Percentiles rank a stretch among this genome's conserved stretches.
phyloP scores from a whole-genome alignment of 2,113 vertebrate species.

The Girardinichthys multiradiatus region DNA sequence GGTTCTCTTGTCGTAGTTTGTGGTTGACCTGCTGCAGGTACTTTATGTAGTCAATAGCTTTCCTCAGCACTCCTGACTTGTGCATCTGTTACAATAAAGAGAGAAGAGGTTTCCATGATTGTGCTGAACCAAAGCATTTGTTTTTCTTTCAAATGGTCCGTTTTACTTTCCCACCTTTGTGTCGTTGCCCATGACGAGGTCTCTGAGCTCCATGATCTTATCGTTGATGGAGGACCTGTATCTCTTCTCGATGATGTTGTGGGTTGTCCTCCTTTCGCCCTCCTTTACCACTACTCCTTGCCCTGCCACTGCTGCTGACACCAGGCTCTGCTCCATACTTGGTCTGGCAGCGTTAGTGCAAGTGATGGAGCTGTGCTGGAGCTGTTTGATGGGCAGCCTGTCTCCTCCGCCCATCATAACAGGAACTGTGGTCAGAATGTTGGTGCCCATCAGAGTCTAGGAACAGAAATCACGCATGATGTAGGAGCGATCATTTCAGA shows the following conservation, averaged over 20 bases:
- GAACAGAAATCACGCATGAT: background rate
- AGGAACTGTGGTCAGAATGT: slow-evolving; percentile 95
- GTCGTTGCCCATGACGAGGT: slow-evolving; percentile 96
- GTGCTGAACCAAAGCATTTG: background rate
- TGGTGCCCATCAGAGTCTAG: slow-evolving; percentile 93
- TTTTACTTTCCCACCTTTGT: slow-evolving; percentile 84
- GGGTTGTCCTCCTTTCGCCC: slow-evolving; percentile 94
- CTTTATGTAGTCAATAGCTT: slow-evolving; percentile 98
- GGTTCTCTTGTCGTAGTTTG: slow-evolving; percentile 96
- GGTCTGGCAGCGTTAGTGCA: slow-evolving; percentile 78
- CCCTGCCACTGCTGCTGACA: slow-evolving; percentile 72
- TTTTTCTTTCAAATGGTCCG: background rate
- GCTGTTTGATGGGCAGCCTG: slow-evolving; percentile 96
- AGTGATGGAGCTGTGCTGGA: slow-evolving; percentile 81
- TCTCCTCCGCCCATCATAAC: slow-evolving; percentile 96
- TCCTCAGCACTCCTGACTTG: slow-evolving; percentile 94
- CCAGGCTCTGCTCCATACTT: slow-evolving; percentile 69
- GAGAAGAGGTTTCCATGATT: background rate
- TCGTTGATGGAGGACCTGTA: slow-evolving; percentile 98
- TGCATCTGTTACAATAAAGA: slow-evolving; percentile 85
- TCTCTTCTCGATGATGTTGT: slow-evolving; percentile 99
- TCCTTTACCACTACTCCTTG: slow-evolving; percentile 88
- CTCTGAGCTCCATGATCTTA: slow-evolving; percentile 95
- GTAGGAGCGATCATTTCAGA: too few relatives aligned
- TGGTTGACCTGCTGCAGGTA: slow-evolving; percentile 96